Percentiles rank a stretch among this genome's conserved stretches.
Conservation (phyloP, 2,113 vertebrate species). For the Salvator merianae region DNA sequence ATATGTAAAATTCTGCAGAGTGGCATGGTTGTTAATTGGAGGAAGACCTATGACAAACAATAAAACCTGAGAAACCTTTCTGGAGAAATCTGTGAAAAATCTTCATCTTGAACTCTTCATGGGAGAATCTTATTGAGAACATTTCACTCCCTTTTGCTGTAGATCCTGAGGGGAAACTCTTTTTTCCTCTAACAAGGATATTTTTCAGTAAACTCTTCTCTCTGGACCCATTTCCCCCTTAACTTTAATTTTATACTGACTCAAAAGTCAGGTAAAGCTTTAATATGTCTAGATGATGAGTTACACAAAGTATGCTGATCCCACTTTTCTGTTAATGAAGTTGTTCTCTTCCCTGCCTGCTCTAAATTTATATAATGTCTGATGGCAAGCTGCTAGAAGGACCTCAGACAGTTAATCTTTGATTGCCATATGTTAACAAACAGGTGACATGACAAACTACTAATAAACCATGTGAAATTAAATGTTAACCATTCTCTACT, state of each 20-base stretch:
- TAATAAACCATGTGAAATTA: slow-evolving; percentile 18
- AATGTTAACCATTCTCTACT: neutral
- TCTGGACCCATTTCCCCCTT: neutral
- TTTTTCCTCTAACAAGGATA: too few species aligned
- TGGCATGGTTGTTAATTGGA: too few species aligned
- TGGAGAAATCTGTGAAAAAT: too few species aligned
- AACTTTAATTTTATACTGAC: slow-evolving; percentile 1
- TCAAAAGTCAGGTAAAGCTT: neutral
- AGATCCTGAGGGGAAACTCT: too few species aligned
- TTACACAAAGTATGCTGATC: neutral
- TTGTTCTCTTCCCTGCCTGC: neutral
- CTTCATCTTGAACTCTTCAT: too few species aligned
- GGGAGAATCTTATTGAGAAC: too few species aligned
- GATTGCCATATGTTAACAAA: slow-evolving; percentile 24
- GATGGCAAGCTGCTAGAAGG: neutral
- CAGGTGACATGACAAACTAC: neutral
- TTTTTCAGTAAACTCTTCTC: too few species aligned
- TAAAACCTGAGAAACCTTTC: too few species aligned
- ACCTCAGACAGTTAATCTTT: slow-evolving; percentile 1
- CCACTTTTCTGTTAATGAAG: slow-evolving; percentile 6
- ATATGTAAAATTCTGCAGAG: too few species aligned
- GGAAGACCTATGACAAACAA: too few species aligned
- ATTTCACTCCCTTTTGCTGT: too few species aligned
- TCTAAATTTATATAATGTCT: neutral
- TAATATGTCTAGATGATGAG: neutral